A percentile compares a stretch with the other conserved stretches of the same genome.
Evolutionary conservation across 2,888 invertebrate species (phyloP).

Genomic region (Drosophila paracracens): DNA sequence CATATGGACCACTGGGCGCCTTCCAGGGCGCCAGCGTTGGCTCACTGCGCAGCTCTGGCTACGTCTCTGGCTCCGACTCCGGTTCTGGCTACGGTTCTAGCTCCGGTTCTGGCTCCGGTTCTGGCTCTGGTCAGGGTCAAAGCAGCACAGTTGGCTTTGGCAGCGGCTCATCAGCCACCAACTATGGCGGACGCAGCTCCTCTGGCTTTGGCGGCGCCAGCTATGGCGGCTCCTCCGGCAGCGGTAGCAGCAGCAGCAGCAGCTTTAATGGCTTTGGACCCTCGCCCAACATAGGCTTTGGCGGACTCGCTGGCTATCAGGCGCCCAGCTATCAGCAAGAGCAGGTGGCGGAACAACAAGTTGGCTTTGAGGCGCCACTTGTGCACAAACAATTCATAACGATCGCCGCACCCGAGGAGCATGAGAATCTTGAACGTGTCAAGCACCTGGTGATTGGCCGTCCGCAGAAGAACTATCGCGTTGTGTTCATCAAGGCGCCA

Average conservation of each 20-base stretch:
- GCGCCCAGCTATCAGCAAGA: slow-evolving; percentile 62
- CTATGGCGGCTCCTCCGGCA: slow-evolving; percentile 23
- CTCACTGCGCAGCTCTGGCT: slow-evolving; percentile 46
- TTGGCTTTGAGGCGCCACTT: slow-evolving; percentile 67
- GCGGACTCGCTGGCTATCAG: slow-evolving; percentile 57
- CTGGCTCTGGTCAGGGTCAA: neutral
- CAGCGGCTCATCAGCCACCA: neutral
- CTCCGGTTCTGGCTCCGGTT: neutral
- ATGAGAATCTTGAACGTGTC: slow-evolving; percentile 71
- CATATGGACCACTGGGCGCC: slow-evolving; percentile 67
- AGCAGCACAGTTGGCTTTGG: neutral
- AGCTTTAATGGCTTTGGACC: slow-evolving; percentile 56
- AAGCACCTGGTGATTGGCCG: slow-evolving; percentile 82
- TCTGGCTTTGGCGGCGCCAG: slow-evolving; percentile 16
- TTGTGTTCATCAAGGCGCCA: slow-evolving; percentile 84
- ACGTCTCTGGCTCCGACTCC: slow-evolving; percentile 18
- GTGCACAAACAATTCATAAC: slow-evolving; percentile 83
- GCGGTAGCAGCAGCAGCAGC: slow-evolving; percentile 18
- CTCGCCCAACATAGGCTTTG: slow-evolving; percentile 62
- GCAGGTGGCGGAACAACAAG: slow-evolving; percentile 61
- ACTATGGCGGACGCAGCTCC: slow-evolving; percentile 16
- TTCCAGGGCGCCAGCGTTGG: slow-evolving; percentile 67
- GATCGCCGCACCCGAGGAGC: slow-evolving; percentile 83
- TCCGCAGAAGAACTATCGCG: slow-evolving; percentile 83
- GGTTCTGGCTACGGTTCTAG: slow-evolving; percentile 1